A percentile compares a stretch with the other conserved stretches of the same genome.
phyloP scores from a whole-genome alignment of 2,888 invertebrate genomes.

The Fragum sueziense region DNA sequence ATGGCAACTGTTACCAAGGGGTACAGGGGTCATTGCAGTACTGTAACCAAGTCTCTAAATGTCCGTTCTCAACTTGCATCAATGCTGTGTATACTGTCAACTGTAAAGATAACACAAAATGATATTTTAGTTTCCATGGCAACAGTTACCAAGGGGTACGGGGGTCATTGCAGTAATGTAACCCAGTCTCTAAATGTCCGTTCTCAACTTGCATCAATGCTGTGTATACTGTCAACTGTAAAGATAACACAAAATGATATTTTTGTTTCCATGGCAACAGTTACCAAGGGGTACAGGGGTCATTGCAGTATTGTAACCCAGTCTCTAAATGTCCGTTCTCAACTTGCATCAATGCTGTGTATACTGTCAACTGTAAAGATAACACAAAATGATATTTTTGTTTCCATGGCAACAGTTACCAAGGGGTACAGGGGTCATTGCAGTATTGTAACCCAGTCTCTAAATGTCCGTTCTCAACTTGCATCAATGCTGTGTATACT shows the following conservation, averaged over 20 bases:
- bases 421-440: conserved; percentile 84
- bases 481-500: conserved; percentile 85
- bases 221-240: neutral
- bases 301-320: conserved; percentile 83
- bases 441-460: conserved; percentile 84
- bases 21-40: conserved; percentile 84
- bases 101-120: conserved; percentile 71
- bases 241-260: neutral
- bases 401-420: neutral
- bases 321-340: conserved; percentile 82
- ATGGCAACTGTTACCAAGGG: conserved; percentile 68
- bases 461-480: conserved; percentile 82
- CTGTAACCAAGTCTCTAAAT: conserved; percentile 83
- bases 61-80: conserved; percentile 83
- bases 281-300: conserved; percentile 83
- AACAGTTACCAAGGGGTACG: too few relatives aligned
- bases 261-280: neutral
- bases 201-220: conserved; percentile 83
- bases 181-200: conserved; percentile 83
- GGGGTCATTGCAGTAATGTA: conserved; percentile 81
- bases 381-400: neutral
- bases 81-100: conserved; percentile 85
- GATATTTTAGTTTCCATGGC: neutral
- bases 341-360: conserved; percentile 83
- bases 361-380: too few relatives aligned